These are phyloP conservation scores for Volucella zonaria DNA, from an alignment of 2,888 invertebrate species.

Conservation along the genomic window DNA sequence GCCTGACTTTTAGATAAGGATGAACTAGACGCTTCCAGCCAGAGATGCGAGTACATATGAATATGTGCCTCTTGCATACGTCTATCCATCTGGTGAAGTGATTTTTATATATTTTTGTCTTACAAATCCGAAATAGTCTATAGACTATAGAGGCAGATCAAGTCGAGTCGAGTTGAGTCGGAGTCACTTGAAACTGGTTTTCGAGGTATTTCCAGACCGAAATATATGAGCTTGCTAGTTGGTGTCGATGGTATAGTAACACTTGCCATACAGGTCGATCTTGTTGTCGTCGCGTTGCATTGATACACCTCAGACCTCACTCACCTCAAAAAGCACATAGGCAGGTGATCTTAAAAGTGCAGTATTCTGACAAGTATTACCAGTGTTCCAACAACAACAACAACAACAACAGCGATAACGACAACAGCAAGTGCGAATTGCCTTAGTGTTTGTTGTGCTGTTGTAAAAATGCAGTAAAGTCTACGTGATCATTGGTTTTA, in stretches of 20 bases:
- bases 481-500: conserved; percentile 52
- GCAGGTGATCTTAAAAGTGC: conserved; percentile 68
- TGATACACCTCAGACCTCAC: conserved; percentile 49
- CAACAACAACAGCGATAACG: conserved; percentile 2
- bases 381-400: conserved; percentile 42
- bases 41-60: too few relatives aligned
- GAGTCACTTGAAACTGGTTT: conserved; percentile 55
- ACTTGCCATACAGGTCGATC: conserved; percentile 48
- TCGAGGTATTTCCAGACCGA: conserved; percentile 46
- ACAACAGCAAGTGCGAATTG: not conserved
- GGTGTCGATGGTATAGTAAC: conserved; percentile 41
- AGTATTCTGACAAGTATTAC: conserved; percentile 53
- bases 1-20: not conserved
- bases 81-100: conserved; percentile 14
- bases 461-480: conserved; percentile 19
- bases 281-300: conserved; percentile 4
- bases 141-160: not conserved
- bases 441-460: conserved; percentile 1
- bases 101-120: conserved; percentile 29
- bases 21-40: conserved; percentile 25
- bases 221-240: conserved; percentile 12
- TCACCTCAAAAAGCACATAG: conserved; percentile 21
- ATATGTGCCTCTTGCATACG: not conserved
- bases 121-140: conserved; percentile 34
- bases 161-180: too few relatives aligned